Conservation (phyloP, 2,797 vertebrate species). For the Mionectes olivaceus region DNA sequence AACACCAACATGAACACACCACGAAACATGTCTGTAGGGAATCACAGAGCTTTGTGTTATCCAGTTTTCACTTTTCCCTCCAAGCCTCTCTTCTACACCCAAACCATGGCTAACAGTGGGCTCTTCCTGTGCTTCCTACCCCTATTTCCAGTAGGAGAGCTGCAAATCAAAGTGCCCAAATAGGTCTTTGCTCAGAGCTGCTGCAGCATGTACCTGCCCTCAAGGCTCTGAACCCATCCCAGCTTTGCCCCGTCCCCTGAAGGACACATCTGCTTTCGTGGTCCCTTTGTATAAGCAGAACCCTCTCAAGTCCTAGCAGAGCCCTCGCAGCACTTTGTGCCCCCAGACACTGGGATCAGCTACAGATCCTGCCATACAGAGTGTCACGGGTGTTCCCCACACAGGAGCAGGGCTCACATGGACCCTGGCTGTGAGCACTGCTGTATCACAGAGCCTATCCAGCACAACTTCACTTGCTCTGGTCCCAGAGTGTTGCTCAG, state of each 20-base stretch:
- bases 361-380: rapidly evolving
- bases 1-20: rapidly evolving
- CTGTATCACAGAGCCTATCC: rapidly evolving
- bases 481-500: neutral
- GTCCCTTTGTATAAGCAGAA: neutral
- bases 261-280: neutral
- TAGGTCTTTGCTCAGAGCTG: neutral
- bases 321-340: neutral
- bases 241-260: neutral
- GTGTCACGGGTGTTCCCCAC: rapidly evolving
- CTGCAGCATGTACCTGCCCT: neutral
- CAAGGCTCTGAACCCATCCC: neutral
- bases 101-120: neutral
- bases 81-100: neutral
- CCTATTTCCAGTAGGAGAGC: neutral
- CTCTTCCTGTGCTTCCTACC: neutral
- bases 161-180: neutral
- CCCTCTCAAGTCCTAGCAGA: neutral
- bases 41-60: neutral
- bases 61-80: neutral
- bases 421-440: neutral
- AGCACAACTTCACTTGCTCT: neutral
- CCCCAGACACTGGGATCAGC: neutral
- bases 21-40: neutral
- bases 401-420: neutral